Evolutionary conservation across 2,113 vertebrate genomes (phyloP).

Genomic region (Oxygymnocypris stewartii): DNA sequence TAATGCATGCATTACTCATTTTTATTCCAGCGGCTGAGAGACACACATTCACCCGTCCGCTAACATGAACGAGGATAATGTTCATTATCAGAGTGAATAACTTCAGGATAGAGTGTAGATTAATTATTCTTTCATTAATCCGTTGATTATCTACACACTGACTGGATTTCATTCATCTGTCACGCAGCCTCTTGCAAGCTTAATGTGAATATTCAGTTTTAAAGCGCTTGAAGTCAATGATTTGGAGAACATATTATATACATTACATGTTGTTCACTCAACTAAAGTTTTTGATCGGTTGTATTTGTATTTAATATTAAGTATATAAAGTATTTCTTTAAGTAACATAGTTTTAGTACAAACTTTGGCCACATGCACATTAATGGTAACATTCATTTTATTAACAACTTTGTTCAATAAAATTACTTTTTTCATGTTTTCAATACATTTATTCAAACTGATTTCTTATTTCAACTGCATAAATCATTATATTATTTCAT

Average conservation of each 20-base stretch:
- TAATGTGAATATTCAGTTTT: neutral
- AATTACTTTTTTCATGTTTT: too few species aligned
- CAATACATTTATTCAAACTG: too few species aligned
- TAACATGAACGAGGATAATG: neutral
- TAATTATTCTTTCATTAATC: constrained; percentile 46
- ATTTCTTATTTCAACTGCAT: too few species aligned
- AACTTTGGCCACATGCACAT: too few species aligned
- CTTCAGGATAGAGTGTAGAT: constrained; percentile 51
- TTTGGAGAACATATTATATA: neutral
- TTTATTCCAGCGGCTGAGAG: neutral
- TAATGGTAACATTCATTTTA: too few species aligned
- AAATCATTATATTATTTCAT: too few species aligned
- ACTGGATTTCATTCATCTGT: constrained; percentile 56
- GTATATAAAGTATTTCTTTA: too few species aligned
- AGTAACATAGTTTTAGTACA: too few species aligned
- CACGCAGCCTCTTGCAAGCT: constrained; percentile 25
- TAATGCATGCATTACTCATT: neutral
- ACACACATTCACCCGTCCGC: neutral
- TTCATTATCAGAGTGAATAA: neutral
- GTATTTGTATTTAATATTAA: neutral
- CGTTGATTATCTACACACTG: constrained; percentile 62
- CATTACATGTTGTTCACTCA: neutral
- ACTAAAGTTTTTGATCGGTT: neutral
- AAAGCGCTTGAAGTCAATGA: neutral
- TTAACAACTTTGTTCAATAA: too few species aligned